Evolutionary conservation across 2,888 invertebrate species (phyloP).

Genomic region (Agrotis puta): DNA sequence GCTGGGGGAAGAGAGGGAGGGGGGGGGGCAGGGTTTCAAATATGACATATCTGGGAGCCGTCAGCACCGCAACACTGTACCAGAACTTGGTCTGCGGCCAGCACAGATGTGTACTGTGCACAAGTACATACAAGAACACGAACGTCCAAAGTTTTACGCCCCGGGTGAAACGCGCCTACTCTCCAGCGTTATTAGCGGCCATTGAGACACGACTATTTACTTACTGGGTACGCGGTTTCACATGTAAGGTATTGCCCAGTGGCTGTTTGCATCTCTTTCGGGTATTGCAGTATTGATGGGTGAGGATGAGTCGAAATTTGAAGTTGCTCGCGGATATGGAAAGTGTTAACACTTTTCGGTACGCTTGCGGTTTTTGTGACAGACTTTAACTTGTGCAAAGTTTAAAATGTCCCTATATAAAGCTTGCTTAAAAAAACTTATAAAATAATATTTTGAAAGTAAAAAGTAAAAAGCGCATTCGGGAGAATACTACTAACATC

Average conservation of each 20-base stretch:
- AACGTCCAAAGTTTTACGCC: constrained; percentile 84
- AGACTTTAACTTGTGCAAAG: not conserved
- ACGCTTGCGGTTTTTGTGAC: constrained; percentile 3
- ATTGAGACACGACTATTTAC: constrained; percentile 89
- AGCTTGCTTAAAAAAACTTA: not conserved
- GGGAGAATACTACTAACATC: too few species aligned
- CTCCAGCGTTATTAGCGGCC: constrained; percentile 84
- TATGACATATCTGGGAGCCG: constrained; percentile 89
- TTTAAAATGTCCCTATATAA: not conserved
- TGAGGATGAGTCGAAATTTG: constrained; percentile 20
- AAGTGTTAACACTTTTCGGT: constrained; percentile 20
- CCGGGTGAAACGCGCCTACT: constrained; percentile 81
- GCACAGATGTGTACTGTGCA: constrained; percentile 81
- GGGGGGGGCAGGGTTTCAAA: constrained; percentile 76
- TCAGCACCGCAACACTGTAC: constrained; percentile 85
- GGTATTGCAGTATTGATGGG: constrained; percentile 49
- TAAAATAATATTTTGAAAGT: too few species aligned
- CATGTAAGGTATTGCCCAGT: constrained; percentile 75
- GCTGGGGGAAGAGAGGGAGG: constrained; percentile 54
- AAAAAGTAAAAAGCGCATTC: too few species aligned
- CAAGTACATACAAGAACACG: constrained; percentile 67
- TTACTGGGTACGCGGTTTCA: constrained; percentile 76
- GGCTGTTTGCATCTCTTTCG: constrained; percentile 71
- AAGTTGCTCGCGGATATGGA: constrained; percentile 9
- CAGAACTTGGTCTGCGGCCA: constrained; percentile 89